Conservation (phyloP, 2,888 invertebrate genomes). For the Pachydiplax longipennis region DNA sequence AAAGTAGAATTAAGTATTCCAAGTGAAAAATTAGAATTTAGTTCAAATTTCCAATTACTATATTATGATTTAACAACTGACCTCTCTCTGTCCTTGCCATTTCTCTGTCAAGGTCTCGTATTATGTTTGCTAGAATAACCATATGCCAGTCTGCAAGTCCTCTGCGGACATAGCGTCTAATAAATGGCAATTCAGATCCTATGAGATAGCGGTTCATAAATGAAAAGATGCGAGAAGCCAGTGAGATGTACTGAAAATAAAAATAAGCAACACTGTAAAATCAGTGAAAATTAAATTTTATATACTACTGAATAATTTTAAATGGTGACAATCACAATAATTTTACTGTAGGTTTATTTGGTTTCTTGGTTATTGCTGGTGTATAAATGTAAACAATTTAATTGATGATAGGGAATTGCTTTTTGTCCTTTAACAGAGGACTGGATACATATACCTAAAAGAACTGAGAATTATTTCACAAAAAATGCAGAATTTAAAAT, state of each 20-base stretch:
- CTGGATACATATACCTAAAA: too few species aligned
- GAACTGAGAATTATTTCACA: too few species aligned
- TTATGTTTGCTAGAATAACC: constrained; percentile 84
- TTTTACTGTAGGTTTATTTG: too few species aligned
- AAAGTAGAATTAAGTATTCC: too few species aligned
- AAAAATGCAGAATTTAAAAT: too few species aligned
- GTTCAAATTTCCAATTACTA: constrained; percentile 2
- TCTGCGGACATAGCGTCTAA: constrained; percentile 70
- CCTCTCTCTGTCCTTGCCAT: constrained; percentile 82
- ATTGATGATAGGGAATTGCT: too few species aligned
- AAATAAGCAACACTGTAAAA: neutral
- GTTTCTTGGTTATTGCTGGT: too few species aligned
- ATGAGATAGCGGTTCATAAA: constrained; percentile 85
- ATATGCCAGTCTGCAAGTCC: constrained; percentile 88
- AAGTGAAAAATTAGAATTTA: constrained; percentile 30
- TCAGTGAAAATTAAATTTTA: too few species aligned
- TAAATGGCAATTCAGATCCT: constrained; percentile 71
- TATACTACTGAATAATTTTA: too few species aligned
- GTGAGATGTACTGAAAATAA: constrained; percentile 74
- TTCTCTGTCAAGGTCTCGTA: constrained; percentile 90
- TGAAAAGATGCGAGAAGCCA: constrained; percentile 86
- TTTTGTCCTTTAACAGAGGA: too few species aligned
- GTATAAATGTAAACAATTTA: too few species aligned
- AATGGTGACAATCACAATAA: too few species aligned
- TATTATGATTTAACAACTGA: constrained; percentile 52